Evolutionary conservation across 1,140 invertebrate genomes (phyloP), one percentile per base, ranked within the genome.

Genomic region (Elymnias hypermnestra): DNA sequence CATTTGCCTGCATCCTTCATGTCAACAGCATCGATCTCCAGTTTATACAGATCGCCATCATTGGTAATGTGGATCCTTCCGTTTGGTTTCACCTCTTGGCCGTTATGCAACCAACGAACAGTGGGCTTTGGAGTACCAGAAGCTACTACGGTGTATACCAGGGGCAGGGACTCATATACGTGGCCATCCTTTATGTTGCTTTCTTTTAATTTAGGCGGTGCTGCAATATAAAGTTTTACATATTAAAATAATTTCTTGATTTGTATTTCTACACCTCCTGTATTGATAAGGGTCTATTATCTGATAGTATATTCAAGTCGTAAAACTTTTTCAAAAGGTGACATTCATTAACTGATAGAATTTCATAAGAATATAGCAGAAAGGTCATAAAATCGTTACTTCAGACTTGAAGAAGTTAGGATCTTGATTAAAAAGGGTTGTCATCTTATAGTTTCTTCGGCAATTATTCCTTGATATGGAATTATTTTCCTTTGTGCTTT

Each of bases 1-100:
- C 96, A 97, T 26, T 90, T 86, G 7, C 94, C 95, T 10, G 90
- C 90, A 72, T 97, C 93, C 40, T 86, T 88, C 28, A 94, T 82
- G 50, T 91, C 88, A 0, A 91, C 87, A 36, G 92, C 91, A 10
- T 88, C 87, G 1, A 94, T 88, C 39, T 92, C 91, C 46, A 96
- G 71, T 44, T 90, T 91, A 70, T 93, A 95, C 10, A 88, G 87
- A 45, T 95, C 92, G 3, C 92, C 93, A 9, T 92, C 89, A 14
- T 92, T 90, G 3, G 87, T 83, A 5, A 93, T 89, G 31, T 90
- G 90, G 3, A 92, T 85, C 43, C 90, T 88, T 12, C 90, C 88
- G 13, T 90, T 84, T 0, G 87, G 57, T 28, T 89, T 89, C 1
- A 95, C 74, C 13, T 89, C 88, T 53, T 92, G 83, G 2, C 90